Evolutionary conservation across 1,140 invertebrate genomes (phyloP).

Genomic region (Globodera rostochiensis): DNA sequence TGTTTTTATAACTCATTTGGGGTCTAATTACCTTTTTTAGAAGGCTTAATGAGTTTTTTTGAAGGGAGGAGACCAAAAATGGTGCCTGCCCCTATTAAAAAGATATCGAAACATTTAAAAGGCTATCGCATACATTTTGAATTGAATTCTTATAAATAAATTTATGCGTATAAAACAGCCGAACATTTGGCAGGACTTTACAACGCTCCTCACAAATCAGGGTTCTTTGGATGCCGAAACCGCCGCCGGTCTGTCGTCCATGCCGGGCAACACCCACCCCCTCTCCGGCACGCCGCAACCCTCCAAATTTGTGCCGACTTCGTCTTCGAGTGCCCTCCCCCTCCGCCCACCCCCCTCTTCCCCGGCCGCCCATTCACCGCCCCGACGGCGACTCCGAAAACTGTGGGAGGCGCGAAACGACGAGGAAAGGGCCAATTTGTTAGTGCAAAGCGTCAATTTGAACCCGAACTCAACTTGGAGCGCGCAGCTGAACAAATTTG

Average conservation of each 20-base stretch:
- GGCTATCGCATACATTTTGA: no score
- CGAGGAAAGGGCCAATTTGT: conserved; percentile 11
- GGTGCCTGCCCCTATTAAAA: no score
- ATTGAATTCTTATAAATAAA: no score
- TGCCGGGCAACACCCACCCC: not conserved
- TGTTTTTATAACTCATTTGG: not conserved
- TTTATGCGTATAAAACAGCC: no score
- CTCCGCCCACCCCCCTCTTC: not conserved
- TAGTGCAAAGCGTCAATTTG: conserved; percentile 20
- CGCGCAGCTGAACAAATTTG: conserved; percentile 17
- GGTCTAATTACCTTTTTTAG: not conserved
- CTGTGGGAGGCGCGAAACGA: conserved; percentile 14
- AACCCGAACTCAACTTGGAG: conserved; percentile 27
- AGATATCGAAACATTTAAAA: no score
- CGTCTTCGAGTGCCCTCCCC: not conserved
- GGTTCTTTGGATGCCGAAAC: not conserved
- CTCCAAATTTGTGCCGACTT: not conserved
- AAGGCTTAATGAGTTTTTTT: not conserved
- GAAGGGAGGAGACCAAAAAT: no score
- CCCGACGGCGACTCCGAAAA: not conserved
- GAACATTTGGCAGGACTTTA: no score
- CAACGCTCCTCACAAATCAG: no score
- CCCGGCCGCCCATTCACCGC: not conserved
- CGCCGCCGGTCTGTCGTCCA: not conserved
- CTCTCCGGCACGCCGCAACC: not conserved